Evolutionary conservation across 2,797 vertebrate species (phyloP), one percentile per base, ranked within the genome.

Genomic region (Netta rufina): DNA sequence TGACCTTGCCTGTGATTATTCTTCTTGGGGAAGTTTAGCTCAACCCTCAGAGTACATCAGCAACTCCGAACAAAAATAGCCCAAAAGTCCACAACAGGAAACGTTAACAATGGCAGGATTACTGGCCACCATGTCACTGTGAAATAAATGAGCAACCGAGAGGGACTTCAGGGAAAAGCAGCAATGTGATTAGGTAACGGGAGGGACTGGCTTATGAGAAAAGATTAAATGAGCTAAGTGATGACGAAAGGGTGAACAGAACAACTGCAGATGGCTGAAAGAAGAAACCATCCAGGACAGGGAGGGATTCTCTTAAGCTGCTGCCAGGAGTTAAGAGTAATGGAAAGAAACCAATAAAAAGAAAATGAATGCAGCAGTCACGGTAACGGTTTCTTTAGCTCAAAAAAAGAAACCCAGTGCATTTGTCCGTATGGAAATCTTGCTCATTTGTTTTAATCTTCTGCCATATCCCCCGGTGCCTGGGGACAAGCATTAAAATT

Each of bases 1-100:
- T 78, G 84, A 93, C 87, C 85, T 88, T 90, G 84, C 66, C 79
- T 39, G 61, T 53, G 77, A 89, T 83, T 89, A 91, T 43, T 93
- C 78, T 80, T 85, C 57, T 47, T 15, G 30, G 71, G 79, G 85
- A 92, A 88, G 64, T 30, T 89, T 53, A 90, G 85, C 45, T 87
- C 80, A 65, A 51, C 39, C 60, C 54, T 93, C 72, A 58, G 71
- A 82, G 70, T 90, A 49, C 89, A 70, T 85, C 70, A 78, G 87
- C 89, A 79, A 51, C 76, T 89, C 91, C 18, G 83, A 84, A 87
- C 84, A 96, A 96, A 96, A 96, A 97, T 96, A 97, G 82, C 90
- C 60, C 77, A 6, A 2, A 76, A 73, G 86, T 90, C 77, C 92
- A 89, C 90, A 96, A 96, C 95, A 97, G 95, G 95, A 97, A 97